Base-by-base conservation (phyloP, 2,797 vertebrate species). In the Tolypeutes matacus region DNA sequence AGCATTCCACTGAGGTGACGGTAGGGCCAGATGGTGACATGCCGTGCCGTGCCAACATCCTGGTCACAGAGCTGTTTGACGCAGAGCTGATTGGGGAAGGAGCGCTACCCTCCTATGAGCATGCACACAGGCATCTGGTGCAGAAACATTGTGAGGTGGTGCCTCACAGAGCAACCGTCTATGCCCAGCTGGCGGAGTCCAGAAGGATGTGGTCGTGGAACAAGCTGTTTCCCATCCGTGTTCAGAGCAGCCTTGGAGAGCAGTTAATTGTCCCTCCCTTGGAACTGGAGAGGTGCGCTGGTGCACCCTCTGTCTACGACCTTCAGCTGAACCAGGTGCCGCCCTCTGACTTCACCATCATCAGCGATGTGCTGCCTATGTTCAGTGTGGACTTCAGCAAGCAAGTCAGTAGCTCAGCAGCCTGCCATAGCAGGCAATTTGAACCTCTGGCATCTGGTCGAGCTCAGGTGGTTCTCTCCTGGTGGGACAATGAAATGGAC, bases 401-500 rank as follows among this genome's bases (percentile, higher is more conserved):
- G 83, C 99, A 98, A 3, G 99, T 99, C 11, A 99, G 98, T 98
- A 99, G 99, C 51, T 97, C 98, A 3, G 90, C 99, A 65, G 98
- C 98, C 73, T 98, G 86, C 89, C 98, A 99, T 7, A 98, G 97
- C n/a, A 98, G 98, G 94, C 97, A 95, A 77, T 99, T 99, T 94
- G 96, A 97, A 89, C 98, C 98, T 64, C 92, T 98, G 92, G 96
- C 95, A 3, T 97, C 98, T 2, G 99, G 99, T 39, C 98, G 7
- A 95, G 99, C 99, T 34, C 99, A 99, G 95, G 99, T 98, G 2
- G 98, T 99, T 2, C 98, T 99, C 62, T 99, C 99, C 39, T 99
- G 99, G 99, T 99, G 99, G 99, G 99, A 99, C 97, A 99, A 99
- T 27, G 99, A 99, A 95, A 99, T 99, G 99, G 99, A 99, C 94